Percentiles rank a stretch among this genome's conserved stretches.
phyloP scores from a whole-genome alignment of 2,113 vertebrate species.

The Apteryx owenii region DNA sequence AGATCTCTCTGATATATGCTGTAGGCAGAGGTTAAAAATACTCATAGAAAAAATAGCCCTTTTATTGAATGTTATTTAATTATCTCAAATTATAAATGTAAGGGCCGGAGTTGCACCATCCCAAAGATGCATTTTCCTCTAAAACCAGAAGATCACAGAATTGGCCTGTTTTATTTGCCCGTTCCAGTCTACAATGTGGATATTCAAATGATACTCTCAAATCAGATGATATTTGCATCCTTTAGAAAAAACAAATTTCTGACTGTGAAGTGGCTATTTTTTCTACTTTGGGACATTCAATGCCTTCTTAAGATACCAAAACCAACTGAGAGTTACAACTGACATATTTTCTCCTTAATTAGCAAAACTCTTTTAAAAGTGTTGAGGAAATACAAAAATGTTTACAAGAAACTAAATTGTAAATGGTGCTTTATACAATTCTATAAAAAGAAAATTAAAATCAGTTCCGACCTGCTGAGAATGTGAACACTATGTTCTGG shows the following conservation, averaged over 20 bases:
- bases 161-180: neutral
- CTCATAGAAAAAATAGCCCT: neutral
- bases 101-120: neutral
- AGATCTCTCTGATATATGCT: neutral
- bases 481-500: neutral
- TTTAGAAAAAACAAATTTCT: neutral
- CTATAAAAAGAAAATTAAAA: neutral
- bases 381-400: neutral
- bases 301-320: neutral
- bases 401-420: neutral
- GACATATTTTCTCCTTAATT: neutral
- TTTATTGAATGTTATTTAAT: neutral
- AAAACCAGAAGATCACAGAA: neutral
- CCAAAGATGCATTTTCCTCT: neutral
- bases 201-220: neutral
- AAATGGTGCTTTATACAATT: neutral
- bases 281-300: neutral
- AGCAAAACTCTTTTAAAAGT: neutral
- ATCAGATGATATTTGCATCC: rapidly evolving
- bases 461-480: neutral
- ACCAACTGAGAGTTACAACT: neutral
- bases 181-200: neutral
- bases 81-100: neutral
- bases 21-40: neutral
- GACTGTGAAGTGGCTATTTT: neutral